Conservation (phyloP, 2,113 vertebrate species). For the Nycticorax nycticorax region DNA sequence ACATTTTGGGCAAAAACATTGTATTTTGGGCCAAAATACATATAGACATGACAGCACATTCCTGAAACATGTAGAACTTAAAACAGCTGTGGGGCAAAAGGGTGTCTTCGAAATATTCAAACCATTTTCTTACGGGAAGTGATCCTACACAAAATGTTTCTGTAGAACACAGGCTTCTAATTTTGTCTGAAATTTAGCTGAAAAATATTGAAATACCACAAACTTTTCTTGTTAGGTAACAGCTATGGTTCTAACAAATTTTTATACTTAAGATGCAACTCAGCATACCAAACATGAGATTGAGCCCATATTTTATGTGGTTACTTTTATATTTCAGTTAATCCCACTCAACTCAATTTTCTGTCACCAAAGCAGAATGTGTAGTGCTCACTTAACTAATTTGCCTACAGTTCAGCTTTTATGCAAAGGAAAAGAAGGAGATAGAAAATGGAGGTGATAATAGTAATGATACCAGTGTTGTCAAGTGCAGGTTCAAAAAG, state of each 20-base stretch:
- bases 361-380: background rate
- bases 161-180: background rate
- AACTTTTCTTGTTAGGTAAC: background rate
- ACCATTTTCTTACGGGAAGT: background rate
- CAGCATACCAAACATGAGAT: background rate
- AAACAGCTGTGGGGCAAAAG: accelerated
- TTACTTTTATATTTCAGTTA: background rate
- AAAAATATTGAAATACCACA: background rate
- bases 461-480: background rate
- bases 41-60: background rate
- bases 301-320: background rate
- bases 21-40: background rate
- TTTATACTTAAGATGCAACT: background rate
- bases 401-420: background rate
- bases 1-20: background rate
- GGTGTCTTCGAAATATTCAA: background rate
- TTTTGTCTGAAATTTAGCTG: background rate
- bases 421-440: background rate
- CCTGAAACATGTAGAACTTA: background rate
- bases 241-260: background rate
- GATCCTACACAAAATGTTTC: background rate
- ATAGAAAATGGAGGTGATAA: background rate
- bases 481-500: background rate
- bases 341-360: background rate
- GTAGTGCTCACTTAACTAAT: background rate